Conservation (phyloP, 2,113 vertebrate species). For the Atlantisia rogersi region DNA sequence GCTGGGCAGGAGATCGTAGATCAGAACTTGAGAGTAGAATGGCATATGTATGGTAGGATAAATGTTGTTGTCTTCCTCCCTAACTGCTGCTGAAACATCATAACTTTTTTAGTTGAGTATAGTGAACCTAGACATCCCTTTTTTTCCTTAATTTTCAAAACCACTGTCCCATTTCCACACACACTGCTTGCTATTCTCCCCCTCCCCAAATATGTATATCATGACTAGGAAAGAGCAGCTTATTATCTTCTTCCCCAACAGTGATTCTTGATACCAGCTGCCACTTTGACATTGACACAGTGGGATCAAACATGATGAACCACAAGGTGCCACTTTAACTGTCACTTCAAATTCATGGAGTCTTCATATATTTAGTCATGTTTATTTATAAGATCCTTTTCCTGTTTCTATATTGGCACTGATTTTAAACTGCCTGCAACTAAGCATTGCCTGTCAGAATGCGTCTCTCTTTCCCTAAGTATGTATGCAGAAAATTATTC, state of each 20-base stretch:
- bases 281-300: conserved; percentile 52
- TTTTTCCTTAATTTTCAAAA: background rate
- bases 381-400: conserved; percentile 70
- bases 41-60: background rate
- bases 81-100: background rate
- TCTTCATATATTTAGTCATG: conserved; percentile 62
- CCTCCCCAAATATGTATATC: conserved; percentile 31
- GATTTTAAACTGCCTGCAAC: conserved; percentile 50
- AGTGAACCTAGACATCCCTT: background rate
- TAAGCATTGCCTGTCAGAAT: conserved; percentile 52
- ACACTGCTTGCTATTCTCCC: no score
- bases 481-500: background rate
- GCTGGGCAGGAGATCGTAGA: background rate
- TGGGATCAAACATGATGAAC: conserved; percentile 65
- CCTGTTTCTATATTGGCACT: conserved; percentile 59
- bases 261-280: conserved; percentile 45
- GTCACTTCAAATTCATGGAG: conserved; percentile 62
- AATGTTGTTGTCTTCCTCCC: background rate
- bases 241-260: conserved; percentile 39
- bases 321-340: conserved; percentile 64
- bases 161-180: background rate
- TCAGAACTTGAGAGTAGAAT: background rate
- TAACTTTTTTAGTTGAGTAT: background rate
- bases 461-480: conserved; percentile 8
- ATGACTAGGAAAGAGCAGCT: conserved; percentile 23